phyloP scores from a whole-genome alignment of 2,113 vertebrate species.

The Etheostoma cragini region DNA sequence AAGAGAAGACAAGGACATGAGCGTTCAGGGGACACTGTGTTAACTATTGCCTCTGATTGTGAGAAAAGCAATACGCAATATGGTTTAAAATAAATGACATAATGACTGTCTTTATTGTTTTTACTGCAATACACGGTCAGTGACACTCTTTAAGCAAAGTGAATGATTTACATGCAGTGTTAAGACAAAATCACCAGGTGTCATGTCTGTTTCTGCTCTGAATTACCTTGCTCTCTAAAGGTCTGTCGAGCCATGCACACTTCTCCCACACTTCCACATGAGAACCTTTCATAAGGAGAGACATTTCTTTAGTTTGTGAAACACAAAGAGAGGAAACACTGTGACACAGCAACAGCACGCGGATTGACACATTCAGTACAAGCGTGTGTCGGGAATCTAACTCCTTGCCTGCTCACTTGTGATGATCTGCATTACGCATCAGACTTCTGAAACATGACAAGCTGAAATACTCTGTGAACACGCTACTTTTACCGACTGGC shows the following conservation, averaged over 20 bases:
- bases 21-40: background rate
- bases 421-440: background rate
- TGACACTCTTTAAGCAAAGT: background rate
- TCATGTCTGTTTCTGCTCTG: background rate
- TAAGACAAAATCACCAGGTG: background rate
- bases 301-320: background rate
- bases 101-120: no score
- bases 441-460: background rate
- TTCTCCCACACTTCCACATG: constrained; percentile 6
- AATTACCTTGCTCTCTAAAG: constrained; percentile 65
- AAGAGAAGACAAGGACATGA: background rate
- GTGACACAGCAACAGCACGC: background rate
- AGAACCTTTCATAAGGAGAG: constrained; percentile 8
- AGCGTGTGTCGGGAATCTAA: background rate
- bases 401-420: background rate
- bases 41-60: background rate
- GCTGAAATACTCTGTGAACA: background rate
- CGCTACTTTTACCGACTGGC: background rate
- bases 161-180: background rate
- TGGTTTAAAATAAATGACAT: background rate
- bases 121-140: background rate
- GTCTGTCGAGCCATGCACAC: constrained; percentile 56
- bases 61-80: background rate
- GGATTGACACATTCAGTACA: background rate
- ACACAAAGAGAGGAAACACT: background rate